These are phyloP conservation scores for Unio pictorum DNA, from an alignment of 2,888 invertebrate species.

Conservation along the genomic window DNA sequence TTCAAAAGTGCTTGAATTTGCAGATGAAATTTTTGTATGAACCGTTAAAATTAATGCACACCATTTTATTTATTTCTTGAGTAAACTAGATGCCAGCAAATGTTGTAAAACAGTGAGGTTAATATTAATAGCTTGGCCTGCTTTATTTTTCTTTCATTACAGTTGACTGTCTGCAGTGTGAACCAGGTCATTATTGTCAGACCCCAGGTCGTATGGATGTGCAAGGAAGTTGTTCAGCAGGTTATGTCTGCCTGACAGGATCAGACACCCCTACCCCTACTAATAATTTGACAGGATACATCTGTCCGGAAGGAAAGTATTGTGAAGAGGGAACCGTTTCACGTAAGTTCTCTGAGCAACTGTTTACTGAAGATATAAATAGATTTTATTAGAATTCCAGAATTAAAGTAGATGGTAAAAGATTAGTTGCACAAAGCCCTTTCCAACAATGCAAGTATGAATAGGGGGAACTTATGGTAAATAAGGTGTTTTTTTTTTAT, in stretches of 20 bases:
- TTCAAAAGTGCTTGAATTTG: no score
- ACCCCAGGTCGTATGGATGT: constrained; percentile 55
- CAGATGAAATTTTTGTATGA: no score
- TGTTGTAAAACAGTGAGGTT: no score
- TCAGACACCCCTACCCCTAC: constrained; percentile 60
- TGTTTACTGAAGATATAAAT: neutral
- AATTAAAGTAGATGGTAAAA: no score
- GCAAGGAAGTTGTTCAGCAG: constrained; percentile 59
- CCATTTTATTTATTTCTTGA: no score
- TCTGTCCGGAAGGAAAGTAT: constrained; percentile 63
- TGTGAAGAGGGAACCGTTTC: constrained; percentile 53
- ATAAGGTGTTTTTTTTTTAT: no score
- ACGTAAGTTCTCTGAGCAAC: constrained; percentile 14
- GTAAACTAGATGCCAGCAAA: no score
- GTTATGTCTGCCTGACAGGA: constrained; percentile 56
- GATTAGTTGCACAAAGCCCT: no score
- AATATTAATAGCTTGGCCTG: no score
- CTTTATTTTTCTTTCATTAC: constrained; percentile 5
- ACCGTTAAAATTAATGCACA: no score
- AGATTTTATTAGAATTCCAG: no score
- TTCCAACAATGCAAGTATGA: neutral
- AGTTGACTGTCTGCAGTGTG: constrained; percentile 60
- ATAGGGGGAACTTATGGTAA: no score
- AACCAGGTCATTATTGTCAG: constrained; percentile 59
- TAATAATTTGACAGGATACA: constrained; percentile 59